Conservation (phyloP, 92 coral and sea anemone species). For the Epizoanthus stellaris region DNA sequence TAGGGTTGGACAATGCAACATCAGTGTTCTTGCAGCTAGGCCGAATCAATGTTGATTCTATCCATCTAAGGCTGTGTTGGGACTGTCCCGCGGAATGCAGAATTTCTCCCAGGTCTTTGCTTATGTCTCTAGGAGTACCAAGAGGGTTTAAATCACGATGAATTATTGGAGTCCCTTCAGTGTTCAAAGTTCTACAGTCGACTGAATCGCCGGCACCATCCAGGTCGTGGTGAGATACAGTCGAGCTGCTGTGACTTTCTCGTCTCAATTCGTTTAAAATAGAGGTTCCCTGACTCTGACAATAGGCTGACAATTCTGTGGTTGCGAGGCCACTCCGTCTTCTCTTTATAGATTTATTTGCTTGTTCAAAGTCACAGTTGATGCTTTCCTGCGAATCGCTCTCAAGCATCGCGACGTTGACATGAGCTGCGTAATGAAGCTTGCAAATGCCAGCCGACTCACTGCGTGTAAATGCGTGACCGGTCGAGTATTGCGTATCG, state of each 20-base stretch:
- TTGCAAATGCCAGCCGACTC: not conserved
- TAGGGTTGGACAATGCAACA: not conserved
- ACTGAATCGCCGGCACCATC: not conserved
- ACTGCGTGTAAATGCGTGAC: not conserved
- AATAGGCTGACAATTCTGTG: not conserved
- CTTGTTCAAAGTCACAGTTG: not conserved
- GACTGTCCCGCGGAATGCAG: not conserved
- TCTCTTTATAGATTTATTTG: not conserved
- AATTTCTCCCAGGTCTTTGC: not conserved
- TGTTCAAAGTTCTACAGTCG: not conserved
- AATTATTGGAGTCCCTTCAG: not conserved
- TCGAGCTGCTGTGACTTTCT: no score
- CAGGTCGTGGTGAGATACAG: not conserved
- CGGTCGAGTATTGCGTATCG: not conserved
- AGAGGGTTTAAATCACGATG: not conserved
- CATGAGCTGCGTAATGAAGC: not conserved
- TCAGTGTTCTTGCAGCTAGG: constrained; percentile 1
- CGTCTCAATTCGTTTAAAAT: not conserved
- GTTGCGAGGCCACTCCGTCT: constrained; percentile 18
- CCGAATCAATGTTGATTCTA: constrained; percentile 4
- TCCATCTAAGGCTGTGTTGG: not conserved
- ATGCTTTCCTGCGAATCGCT: not conserved
- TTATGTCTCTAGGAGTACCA: not conserved
- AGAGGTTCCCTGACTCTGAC: not conserved
- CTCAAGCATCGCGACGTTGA: not conserved